Conservation (phyloP, 2,797 vertebrate species). For the Labroides dimidiatus region DNA sequence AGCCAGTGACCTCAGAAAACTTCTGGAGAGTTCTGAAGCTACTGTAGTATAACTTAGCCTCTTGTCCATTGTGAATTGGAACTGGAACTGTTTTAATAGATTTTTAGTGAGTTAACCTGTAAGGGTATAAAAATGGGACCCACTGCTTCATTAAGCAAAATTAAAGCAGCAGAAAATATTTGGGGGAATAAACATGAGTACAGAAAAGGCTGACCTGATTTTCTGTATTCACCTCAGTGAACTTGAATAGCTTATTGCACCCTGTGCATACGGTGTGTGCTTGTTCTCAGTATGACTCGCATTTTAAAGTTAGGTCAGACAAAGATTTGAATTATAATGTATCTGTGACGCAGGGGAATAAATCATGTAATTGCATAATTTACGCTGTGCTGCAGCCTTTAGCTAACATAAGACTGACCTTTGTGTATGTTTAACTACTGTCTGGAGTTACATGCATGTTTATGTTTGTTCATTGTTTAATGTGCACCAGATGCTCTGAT, state of each 20-base stretch:
- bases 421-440: not conserved
- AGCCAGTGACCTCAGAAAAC: constrained; percentile 59
- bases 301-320: not conserved
- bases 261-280: not conserved
- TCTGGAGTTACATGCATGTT: constrained; percentile 8
- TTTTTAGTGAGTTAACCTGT: constrained; percentile 4
- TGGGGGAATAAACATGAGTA: not conserved
- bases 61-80: not conserved
- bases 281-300: not conserved
- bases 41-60: constrained; percentile 11
- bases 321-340: not conserved
- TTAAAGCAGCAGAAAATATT: constrained; percentile 16
- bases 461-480: constrained; percentile 19
- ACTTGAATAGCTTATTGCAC: constrained; percentile 5
- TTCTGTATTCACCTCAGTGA: constrained; percentile 17
- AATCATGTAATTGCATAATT: not conserved
- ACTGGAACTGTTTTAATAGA: constrained; percentile 17
- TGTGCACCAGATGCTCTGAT: constrained; percentile 51
- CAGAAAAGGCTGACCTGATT: constrained; percentile 4
- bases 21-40: constrained; percentile 40
- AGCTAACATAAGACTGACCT: not conserved
- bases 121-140: not conserved
- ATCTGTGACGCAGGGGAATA: not conserved
- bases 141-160: not conserved
- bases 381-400: not conserved